phyloP scores from a whole-genome alignment of 2,888 invertebrate genomes.

The Ornithoptera alexandrae region DNA sequence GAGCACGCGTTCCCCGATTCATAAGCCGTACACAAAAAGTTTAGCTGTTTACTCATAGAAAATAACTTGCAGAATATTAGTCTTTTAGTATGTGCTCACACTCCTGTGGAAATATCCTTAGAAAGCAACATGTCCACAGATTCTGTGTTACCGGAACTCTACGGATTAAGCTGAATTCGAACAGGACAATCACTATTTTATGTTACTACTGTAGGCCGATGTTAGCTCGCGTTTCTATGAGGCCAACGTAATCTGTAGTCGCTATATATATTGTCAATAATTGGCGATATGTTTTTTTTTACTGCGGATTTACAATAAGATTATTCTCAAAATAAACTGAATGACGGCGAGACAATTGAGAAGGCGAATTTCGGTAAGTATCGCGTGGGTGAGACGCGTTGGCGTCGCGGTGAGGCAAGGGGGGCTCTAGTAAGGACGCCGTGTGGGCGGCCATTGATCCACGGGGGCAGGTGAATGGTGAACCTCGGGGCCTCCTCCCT shows the following conservation, averaged over 20 bases:
- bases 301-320: constrained; percentile 44
- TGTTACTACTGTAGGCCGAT: too few relatives aligned
- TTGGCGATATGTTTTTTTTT: background rate
- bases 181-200: too few relatives aligned
- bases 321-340: constrained; percentile 52
- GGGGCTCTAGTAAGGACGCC: constrained; percentile 45
- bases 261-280: constrained; percentile 3
- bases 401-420: constrained; percentile 47
- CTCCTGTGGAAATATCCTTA: too few relatives aligned
- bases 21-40: too few relatives aligned
- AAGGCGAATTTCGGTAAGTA: constrained; percentile 50
- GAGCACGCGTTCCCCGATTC: too few relatives aligned
- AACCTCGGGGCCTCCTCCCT: constrained; percentile 54
- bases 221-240: background rate
- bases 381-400: constrained; percentile 63
- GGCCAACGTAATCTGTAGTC: background rate
- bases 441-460: constrained; percentile 78
- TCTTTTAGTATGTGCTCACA: too few relatives aligned
- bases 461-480: constrained; percentile 74
- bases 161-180: too few relatives aligned
- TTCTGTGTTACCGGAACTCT: too few relatives aligned
- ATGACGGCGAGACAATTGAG: constrained; percentile 13
- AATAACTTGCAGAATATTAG: too few relatives aligned
- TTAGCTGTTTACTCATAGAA: too few relatives aligned
- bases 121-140: too few relatives aligned